These are phyloP conservation scores for Urocolius indicus DNA, from an alignment of 2,113 vertebrate species.

Conservation along the genomic window DNA sequence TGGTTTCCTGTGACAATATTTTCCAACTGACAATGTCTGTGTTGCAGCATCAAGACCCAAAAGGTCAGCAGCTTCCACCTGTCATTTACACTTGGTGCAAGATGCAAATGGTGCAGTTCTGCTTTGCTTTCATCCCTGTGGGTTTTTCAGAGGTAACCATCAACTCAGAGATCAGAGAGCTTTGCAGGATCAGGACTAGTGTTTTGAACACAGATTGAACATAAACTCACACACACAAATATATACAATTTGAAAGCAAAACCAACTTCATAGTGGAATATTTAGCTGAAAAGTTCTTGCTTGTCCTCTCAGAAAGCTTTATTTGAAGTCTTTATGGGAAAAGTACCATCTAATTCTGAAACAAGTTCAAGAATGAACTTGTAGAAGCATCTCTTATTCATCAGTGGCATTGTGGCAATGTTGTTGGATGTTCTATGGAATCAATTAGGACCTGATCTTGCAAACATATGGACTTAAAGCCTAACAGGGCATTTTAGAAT, in stretches of 20 bases:
- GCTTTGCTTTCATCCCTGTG: neutral
- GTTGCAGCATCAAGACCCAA: fast-evolving
- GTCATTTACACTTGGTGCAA: neutral
- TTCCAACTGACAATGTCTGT: neutral
- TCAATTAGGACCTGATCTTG: neutral
- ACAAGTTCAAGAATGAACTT: neutral
- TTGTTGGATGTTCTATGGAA: neutral
- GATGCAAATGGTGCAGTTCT: neutral
- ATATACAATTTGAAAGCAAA: neutral
- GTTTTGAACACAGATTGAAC: neutral
- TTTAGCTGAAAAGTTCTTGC: neutral
- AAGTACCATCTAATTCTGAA: neutral
- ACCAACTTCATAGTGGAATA: fast-evolving
- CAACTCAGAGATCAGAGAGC: fast-evolving
- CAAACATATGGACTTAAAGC: neutral
- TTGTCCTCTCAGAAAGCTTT: neutral
- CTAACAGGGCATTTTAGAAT: neutral
- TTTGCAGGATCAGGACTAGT: neutral
- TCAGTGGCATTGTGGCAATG: neutral
- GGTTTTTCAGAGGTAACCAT: neutral
- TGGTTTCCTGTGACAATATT: neutral
- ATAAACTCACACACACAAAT: neutral
- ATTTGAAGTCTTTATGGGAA: neutral
- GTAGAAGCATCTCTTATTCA: neutral
- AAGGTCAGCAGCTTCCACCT: neutral